Evolutionary conservation across 2,797 vertebrate genomes (phyloP).

Genomic region (Mareca penelope): DNA sequence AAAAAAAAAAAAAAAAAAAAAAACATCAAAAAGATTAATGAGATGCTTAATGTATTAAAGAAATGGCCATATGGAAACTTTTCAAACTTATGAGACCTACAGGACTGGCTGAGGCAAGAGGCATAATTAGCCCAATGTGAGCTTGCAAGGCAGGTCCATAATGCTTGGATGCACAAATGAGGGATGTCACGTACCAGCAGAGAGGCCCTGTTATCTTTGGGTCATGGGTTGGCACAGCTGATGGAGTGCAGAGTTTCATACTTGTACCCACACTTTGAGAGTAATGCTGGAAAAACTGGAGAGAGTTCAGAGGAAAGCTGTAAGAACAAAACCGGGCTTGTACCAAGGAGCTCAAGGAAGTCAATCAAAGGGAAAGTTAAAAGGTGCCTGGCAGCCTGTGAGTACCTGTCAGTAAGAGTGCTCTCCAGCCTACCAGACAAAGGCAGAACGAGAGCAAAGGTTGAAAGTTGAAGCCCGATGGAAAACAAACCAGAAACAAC

Average conservation of each 20-base stretch:
- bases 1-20: not conserved
- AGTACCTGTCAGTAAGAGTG: slow-evolving; percentile 54
- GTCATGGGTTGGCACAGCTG: not conserved
- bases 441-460: slow-evolving; percentile 52
- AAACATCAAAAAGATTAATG: slow-evolving; percentile 29
- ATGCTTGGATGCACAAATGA: not conserved
- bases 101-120: slow-evolving; percentile 41
- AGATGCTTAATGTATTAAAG: not conserved
- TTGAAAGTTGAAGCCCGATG: slow-evolving; percentile 43
- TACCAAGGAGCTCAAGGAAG: slow-evolving; percentile 50
- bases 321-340: slow-evolving; percentile 64
- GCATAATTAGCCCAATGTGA: slow-evolving; percentile 20
- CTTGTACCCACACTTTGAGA: slow-evolving; percentile 34
- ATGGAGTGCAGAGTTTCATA: slow-evolving; percentile 27
- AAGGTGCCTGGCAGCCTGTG: slow-evolving; percentile 36
- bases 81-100: slow-evolving; percentile 2
- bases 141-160: not conserved
- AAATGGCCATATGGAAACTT: slow-evolving; percentile 21
- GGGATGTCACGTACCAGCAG: slow-evolving; percentile 44
- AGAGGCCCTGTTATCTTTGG: slow-evolving; percentile 43
- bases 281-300: slow-evolving; percentile 55
- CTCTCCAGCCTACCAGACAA: slow-evolving; percentile 43
- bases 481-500: slow-evolving; percentile 33
- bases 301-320: slow-evolving; percentile 52
- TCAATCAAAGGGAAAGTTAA: slow-evolving; percentile 69